Conservation (phyloP, 2,113 vertebrate genomes). For the Heterotis niloticus region DNA sequence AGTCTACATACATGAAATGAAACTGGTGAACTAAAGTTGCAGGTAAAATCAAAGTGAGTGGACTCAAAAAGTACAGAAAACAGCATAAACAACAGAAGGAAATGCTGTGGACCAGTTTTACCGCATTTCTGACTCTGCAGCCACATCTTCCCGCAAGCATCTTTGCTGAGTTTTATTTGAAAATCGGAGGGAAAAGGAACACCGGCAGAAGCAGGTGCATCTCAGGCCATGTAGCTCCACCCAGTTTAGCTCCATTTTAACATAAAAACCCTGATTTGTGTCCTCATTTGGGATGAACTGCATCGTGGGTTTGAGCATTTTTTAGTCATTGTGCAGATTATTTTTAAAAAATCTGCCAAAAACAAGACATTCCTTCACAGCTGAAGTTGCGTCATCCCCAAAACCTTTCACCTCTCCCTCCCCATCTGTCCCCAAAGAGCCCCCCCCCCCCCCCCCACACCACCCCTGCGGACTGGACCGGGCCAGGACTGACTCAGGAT, state of each 20-base stretch:
- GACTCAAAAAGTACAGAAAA: too few relatives aligned
- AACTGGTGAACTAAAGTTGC: too few relatives aligned
- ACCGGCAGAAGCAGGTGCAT: background rate
- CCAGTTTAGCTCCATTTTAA: background rate
- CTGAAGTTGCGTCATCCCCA: background rate
- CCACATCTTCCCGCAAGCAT: background rate
- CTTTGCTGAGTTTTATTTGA: background rate
- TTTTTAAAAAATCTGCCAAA: too few relatives aligned
- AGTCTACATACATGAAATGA: too few relatives aligned
- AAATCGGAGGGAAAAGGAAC: background rate
- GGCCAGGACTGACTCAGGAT: constrained; percentile 83
- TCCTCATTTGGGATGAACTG: background rate
- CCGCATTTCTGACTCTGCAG: too few relatives aligned
- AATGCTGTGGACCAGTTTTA: too few relatives aligned
- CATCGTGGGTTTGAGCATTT: background rate
- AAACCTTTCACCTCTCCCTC: constrained; percentile 51
- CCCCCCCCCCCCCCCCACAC: constrained; percentile 64
- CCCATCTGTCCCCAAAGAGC: constrained; percentile 66
- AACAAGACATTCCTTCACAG: background rate
- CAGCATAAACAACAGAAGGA: too few relatives aligned
- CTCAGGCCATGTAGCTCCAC: too few relatives aligned
- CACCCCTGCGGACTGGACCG: constrained; percentile 84
- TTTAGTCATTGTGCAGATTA: background rate
- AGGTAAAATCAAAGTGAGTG: too few relatives aligned
- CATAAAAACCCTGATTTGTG: background rate